Evolutionary conservation across 2,113 vertebrate genomes (phyloP), one percentile per base, ranked within the genome.

Genomic region (Coracopsis vasa): DNA sequence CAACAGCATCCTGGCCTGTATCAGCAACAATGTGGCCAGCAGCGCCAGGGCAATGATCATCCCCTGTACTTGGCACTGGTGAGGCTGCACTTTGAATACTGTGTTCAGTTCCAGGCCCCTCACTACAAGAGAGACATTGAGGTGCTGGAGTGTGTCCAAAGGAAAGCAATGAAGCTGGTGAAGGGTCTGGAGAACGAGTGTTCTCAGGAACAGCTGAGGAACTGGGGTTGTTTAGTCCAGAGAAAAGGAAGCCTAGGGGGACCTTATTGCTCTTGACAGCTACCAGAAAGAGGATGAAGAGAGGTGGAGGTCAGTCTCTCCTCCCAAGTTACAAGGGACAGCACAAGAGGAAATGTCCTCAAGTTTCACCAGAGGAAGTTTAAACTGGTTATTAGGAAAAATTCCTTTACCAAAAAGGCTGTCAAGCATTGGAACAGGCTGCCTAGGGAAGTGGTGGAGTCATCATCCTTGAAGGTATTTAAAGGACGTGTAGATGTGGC

Each of bases 151-250:
- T 56, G 54, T 14, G 54, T n/a, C 33, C 54, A 41, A 60, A 86
- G 33, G 45, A 51, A 4, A 8, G 24, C n/a, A 21, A 9, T 0
- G 2, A 53, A 53, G 7, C 11, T 31, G 25, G 13, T 41, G 29
- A 35, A 60, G n/a, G 10, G 11, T 23, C 25, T 47, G 67, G 39
- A 73, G 24, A 25, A 67, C 5, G 35, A 20, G 8, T 31, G 4
- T 45, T 60, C 3, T 1, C 20, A n/a, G 28, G 29, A 44, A 31
- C n/a, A n/a, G 13, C 60, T 67, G 67, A 47, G 39, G 29, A 61
- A n/a, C 10, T 45, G 39, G 6, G 28, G 16, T 6, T 41, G 39
- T 24, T 80, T 2, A 47, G 7, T 24, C 19, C 21, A 16, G n/a
- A 69, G 10, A 6, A 45, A 67, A 39, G 33, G 18, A 45, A 24